Evolutionary conservation across 2,888 invertebrate species (phyloP).

Genomic region (Lasiommata megera): DNA sequence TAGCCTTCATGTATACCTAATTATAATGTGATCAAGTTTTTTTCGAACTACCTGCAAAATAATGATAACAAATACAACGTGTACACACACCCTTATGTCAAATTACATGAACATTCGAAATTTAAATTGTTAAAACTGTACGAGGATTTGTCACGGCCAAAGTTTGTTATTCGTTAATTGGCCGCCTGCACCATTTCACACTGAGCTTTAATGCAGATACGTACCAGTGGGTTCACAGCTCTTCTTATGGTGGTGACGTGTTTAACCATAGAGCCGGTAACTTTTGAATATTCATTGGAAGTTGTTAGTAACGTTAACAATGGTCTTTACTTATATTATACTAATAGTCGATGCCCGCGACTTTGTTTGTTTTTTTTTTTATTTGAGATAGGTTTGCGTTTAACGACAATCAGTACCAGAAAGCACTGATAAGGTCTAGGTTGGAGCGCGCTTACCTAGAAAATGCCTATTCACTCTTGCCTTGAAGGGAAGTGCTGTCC

Average conservation of each 20-base stretch:
- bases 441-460: no score
- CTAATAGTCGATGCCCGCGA: no score
- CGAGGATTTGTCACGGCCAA: constrained; percentile 73
- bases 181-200: constrained; percentile 51
- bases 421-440: no score
- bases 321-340: no score
- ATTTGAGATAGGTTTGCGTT: no score
- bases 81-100: constrained; percentile 44
- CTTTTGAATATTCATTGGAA: constrained; percentile 65
- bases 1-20: no score
- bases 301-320: constrained; percentile 70
- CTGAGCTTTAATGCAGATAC: constrained; percentile 30
- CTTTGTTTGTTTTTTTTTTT: no score
- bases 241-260: constrained; percentile 34
- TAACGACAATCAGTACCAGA: no score
- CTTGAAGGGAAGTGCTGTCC: no score
- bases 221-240: constrained; percentile 12
- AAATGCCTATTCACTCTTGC: no score
- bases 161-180: constrained; percentile 77
- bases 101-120: constrained; percentile 67
- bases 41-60: no score
- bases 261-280: constrained; percentile 48
- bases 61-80: constrained; percentile 12
- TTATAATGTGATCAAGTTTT: no score
- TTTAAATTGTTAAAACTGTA: constrained; percentile 79